Percentiles rank a stretch among this genome's conserved stretches.
Conservation (phyloP, 2,113 vertebrate species). For the Apaloderma vittatum region DNA sequence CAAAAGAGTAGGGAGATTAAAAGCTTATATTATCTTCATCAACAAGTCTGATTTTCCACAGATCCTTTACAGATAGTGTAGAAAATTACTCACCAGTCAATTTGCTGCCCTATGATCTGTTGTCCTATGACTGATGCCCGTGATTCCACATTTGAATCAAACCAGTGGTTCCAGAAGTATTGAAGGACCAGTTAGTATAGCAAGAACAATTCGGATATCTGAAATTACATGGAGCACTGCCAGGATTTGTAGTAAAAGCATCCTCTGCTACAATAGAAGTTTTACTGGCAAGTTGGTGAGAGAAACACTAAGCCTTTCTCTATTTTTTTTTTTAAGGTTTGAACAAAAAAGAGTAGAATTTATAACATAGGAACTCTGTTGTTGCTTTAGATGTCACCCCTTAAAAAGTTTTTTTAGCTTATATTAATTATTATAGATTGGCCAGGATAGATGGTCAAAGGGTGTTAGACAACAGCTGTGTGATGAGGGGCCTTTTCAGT, state of each 20-base stretch:
- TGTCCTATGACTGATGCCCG: fast-evolving
- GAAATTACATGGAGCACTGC: not conserved
- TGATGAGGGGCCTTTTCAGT: not conserved
- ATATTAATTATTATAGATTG: not conserved
- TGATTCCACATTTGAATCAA: not conserved
- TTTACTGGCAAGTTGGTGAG: not conserved
- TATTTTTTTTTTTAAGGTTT: not conserved
- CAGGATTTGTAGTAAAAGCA: not conserved
- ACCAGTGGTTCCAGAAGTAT: not conserved
- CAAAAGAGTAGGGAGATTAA: not conserved
- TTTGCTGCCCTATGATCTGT: not conserved
- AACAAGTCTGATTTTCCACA: not conserved
- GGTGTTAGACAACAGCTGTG: fast-evolving
- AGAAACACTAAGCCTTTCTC: not conserved
- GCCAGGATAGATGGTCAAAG: not conserved
- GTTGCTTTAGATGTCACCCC: fast-evolving
- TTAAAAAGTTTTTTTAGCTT: not conserved
- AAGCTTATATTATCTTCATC: not conserved
- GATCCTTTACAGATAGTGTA: not conserved
- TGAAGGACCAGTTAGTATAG: not conserved
- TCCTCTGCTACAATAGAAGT: not conserved
- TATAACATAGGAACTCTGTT: not conserved
- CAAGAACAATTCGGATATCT: not conserved
- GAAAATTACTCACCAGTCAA: not conserved
- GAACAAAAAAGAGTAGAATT: not conserved